Percentiles rank a stretch among this genome's conserved stretches.
Conservation (phyloP, 2,888 invertebrate species). For the Hermaeophaga mercurialis region DNA sequence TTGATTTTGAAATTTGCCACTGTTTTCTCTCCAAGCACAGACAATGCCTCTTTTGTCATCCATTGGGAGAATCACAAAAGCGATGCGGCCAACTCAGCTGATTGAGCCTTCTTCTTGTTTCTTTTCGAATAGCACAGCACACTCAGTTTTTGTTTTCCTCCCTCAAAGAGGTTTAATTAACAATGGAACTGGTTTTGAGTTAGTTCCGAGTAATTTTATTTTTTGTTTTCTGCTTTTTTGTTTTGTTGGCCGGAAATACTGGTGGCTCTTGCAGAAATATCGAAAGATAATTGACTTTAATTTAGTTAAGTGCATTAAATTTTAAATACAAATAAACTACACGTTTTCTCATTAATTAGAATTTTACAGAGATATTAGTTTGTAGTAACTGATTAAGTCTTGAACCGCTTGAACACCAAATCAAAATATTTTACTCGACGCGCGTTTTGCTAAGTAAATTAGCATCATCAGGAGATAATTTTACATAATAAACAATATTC, state of each 20-base stretch:
- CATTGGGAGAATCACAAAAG: slow-evolving; percentile 34
- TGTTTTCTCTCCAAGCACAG: slow-evolving; percentile 37
- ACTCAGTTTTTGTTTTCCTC: slow-evolving; percentile 22
- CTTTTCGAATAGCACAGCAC: slow-evolving; percentile 24
- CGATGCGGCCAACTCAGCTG: slow-evolving; percentile 32
- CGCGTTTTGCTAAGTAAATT: too few species aligned
- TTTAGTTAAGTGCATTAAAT: background rate
- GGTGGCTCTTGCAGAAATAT: slow-evolving; percentile 4
- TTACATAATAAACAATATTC: too few species aligned
- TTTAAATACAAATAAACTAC: too few species aligned
- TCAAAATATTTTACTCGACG: too few species aligned
- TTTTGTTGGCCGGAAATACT: slow-evolving; percentile 2
- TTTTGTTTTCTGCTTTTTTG: slow-evolving; percentile 10
- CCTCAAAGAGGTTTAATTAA: slow-evolving; percentile 36
- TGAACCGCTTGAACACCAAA: too few species aligned
- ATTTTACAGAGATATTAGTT: too few species aligned
- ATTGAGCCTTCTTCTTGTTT: slow-evolving; percentile 32
- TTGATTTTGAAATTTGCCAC: slow-evolving; percentile 37
- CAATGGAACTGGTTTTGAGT: slow-evolving; percentile 27
- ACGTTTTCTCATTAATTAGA: too few species aligned
- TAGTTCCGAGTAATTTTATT: slow-evolving; percentile 13
- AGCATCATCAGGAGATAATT: too few species aligned
- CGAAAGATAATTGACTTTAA: slow-evolving; percentile 7
- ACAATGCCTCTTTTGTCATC: slow-evolving; percentile 38
- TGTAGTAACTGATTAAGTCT: too few species aligned